These are phyloP conservation scores for Scopus umbretta DNA, from an alignment of 2,113 vertebrate species.

Conservation along the genomic window DNA sequence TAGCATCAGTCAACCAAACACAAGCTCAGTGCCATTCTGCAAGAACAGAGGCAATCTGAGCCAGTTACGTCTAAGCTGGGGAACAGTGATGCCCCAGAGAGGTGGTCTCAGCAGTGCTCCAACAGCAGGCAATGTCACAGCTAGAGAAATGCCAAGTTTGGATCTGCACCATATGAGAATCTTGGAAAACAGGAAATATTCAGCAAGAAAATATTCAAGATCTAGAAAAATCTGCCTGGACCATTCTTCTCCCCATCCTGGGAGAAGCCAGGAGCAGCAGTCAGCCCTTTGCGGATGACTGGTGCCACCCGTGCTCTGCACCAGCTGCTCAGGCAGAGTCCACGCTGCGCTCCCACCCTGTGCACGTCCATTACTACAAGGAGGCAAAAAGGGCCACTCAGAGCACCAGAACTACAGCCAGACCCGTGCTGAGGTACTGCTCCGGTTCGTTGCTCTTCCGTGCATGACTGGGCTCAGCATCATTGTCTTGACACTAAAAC, in stretches of 20 bases:
- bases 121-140: background rate
- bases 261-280: background rate
- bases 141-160: background rate
- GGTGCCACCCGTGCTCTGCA: background rate
- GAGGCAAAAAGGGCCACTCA: background rate
- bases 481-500: background rate
- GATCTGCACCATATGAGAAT: background rate
- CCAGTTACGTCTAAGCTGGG: accelerated
- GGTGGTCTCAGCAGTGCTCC: background rate
- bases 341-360: accelerated
- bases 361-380: accelerated
- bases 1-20: accelerated
- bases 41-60: background rate
- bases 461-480: background rate
- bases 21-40: accelerated
- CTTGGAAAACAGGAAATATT: background rate
- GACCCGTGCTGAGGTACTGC: accelerated
- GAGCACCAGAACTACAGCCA: background rate
- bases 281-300: background rate
- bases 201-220: background rate
- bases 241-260: too few species aligned
- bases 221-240: background rate
- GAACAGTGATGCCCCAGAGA: background rate
- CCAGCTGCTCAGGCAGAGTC: background rate
- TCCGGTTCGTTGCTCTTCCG: accelerated